These are phyloP conservation scores for Tamias sibiricus DNA, from an alignment of 2,113 vertebrate genomes.

Conservation along the genomic window DNA sequence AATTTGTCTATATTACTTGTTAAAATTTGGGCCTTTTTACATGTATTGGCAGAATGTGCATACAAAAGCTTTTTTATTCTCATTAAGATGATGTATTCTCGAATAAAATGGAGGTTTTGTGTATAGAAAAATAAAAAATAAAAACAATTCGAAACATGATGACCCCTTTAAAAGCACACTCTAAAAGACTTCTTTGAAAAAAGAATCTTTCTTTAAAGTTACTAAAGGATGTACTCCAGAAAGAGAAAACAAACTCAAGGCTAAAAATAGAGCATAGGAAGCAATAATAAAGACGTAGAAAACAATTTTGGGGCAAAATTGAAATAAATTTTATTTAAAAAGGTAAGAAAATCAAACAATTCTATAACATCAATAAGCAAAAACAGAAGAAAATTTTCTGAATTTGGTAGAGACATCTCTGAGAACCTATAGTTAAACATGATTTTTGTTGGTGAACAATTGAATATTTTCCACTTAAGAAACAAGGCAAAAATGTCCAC, in stretches of 20 bases:
- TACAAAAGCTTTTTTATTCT: conserved; percentile 82
- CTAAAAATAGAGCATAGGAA: background rate
- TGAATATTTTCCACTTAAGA: background rate
- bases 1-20: conserved; percentile 75
- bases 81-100: conserved; percentile 79
- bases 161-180: background rate
- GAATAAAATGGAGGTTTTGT: conserved; percentile 81
- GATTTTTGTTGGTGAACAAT: background rate
- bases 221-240: background rate
- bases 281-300: background rate
- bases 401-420: background rate
- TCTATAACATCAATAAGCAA: background rate
- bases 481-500: background rate
- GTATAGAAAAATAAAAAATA: too few relatives aligned
- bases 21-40: conserved; percentile 84
- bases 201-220: background rate
- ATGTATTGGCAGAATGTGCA: conserved; percentile 75
- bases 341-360: background rate
- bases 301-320: background rate
- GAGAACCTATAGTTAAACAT: background rate
- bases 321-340: background rate
- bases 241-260: background rate
- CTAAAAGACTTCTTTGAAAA: background rate
- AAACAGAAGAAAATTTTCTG: background rate
- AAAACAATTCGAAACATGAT: background rate